Evolutionary conservation across 64 coral and sea anemone genomes (phyloP).

Genomic region (Montipora cactus): DNA sequence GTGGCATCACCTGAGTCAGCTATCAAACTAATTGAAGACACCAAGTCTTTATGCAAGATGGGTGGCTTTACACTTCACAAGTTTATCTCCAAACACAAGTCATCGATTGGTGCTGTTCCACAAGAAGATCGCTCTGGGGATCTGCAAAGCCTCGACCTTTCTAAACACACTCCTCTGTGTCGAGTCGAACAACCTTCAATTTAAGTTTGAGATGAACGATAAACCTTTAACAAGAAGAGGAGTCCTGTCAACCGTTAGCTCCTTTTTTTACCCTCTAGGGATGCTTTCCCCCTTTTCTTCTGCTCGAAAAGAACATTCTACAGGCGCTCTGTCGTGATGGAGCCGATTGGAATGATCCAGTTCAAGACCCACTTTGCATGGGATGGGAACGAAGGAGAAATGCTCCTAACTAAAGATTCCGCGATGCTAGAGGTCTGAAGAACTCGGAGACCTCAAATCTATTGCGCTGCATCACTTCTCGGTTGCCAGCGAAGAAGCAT

Average conservation of each 20-base stretch:
- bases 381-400: background rate
- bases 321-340: too few species aligned
- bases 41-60: background rate
- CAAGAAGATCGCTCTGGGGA: background rate
- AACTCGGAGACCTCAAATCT: too few species aligned
- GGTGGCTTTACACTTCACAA: constrained; percentile 17
- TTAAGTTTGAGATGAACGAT: background rate
- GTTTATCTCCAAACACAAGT: constrained; percentile 7
- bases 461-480: too few species aligned
- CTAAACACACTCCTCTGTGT: background rate
- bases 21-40: background rate
- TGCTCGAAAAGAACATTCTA: too few species aligned
- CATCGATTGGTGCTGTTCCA: background rate
- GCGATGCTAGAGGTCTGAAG: too few species aligned
- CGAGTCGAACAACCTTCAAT: background rate
- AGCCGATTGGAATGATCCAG: background rate
- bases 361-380: background rate
- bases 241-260: background rate
- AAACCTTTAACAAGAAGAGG: background rate
- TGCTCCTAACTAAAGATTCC: background rate
- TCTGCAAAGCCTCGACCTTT: background rate
- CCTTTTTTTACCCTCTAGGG: background rate
- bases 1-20: background rate
- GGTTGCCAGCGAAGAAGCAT: too few species aligned
- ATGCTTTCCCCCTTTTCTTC: background rate